Base-by-base conservation (phyloP, 2,797 vertebrate species). In the Helostoma temminkii region DNA sequence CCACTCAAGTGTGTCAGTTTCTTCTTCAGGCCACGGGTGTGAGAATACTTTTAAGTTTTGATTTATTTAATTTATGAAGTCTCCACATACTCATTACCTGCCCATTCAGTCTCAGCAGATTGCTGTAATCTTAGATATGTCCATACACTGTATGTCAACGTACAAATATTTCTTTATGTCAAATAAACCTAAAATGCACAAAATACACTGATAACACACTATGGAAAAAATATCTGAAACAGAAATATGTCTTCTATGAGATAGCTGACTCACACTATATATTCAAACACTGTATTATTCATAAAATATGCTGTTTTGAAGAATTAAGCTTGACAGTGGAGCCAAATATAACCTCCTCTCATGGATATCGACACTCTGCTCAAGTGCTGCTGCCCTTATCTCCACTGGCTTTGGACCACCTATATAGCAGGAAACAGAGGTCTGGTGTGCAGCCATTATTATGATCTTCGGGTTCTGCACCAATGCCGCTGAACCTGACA, bases 381-480 rank as follows among this genome's bases (percentile, higher is more conserved):
- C 18, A 46, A 11, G 36, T n/a, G 65, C 30, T 61, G 67, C 65
- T 39, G 55, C 10, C 42, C 21, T 19, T 10, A 37, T 22, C 36
- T 55, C 32, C 34, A 66, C 19, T 53, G 41, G 61, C 64, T 37
- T 36, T 24, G 39, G 62, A 61, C 24, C 32, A 67, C 60, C 50
- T 42, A 5, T 42, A 5, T 49, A 63, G 60, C 72, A 48, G 24
- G 47, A 66, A 60, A 58, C 57, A 69, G 14, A 57, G 18, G 6
- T 53, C 48, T 67, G 32, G 14, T 41, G 25, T 49, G 26, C 48
- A 66, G 41, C 48, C 10, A 2, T 59, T 57, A 55, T 59, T 39
- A n/a, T 83, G 21, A 72, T 72, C 52, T 61, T 46, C 42, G 58
- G 24, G 21, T 66, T 78, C 60, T 58, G 69, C 28, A 39, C 56